These are phyloP conservation scores for Pithys albifrons DNA, from an alignment of 2,113 vertebrate genomes.

Conservation along the genomic window DNA sequence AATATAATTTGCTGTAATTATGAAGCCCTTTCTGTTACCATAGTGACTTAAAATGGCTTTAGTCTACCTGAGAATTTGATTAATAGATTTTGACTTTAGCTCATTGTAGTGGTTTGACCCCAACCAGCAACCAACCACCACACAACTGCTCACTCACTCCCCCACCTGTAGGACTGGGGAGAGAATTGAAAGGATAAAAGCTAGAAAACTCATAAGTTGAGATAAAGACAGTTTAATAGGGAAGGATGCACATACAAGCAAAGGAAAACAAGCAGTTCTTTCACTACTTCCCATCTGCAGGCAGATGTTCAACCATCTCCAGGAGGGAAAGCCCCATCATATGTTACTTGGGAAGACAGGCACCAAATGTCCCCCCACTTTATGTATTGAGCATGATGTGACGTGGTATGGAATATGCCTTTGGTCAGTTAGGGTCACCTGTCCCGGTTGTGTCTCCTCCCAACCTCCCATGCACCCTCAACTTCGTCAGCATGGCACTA, in stretches of 20 bases:
- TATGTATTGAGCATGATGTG: background rate
- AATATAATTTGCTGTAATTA: slow-evolving; percentile 21
- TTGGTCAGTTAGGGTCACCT: background rate
- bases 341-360: background rate
- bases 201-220: background rate
- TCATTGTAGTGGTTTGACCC: background rate
- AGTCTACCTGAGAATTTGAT: background rate
- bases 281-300: background rate
- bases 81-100: background rate
- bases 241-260: background rate
- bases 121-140: background rate
- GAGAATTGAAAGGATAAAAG: background rate
- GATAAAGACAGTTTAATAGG: background rate
- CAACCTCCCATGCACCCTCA: too few relatives aligned
- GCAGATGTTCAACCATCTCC: background rate
- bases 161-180: background rate
- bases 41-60: background rate
- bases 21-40: background rate
- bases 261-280: background rate
- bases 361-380: too few relatives aligned
- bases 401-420: background rate
- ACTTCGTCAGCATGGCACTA: too few relatives aligned
- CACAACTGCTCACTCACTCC: background rate
- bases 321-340: background rate
- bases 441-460: background rate